Base-by-base conservation (phyloP, 2,797 vertebrate species). In the Botia almorhae region DNA sequence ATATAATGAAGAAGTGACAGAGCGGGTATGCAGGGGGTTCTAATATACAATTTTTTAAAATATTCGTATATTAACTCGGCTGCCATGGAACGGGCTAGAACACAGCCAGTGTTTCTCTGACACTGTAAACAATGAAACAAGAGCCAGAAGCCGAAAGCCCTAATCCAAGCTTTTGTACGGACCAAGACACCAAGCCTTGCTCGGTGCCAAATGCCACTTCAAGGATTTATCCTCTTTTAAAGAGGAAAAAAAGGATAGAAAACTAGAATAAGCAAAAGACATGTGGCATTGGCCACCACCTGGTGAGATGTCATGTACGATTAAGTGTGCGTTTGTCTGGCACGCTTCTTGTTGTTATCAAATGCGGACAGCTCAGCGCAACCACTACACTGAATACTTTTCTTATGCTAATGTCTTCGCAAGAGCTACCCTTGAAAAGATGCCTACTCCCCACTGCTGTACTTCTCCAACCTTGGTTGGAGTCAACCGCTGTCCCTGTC, bases 1-100 rank as follows among this genome's bases (percentile, higher is more conserved):
- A 81, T 85, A 85, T 86, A 87, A 87, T 86, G 86, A 87, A 84
- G 83, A 75, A 84, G 85, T 86, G 86, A 87, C 86, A 86, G 78
- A 84, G 79, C 50, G 84, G 81, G 80, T 64, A 81, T 85, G 72
- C 80, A 81, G 68, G 71, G 77, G 72, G 33, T 60, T 80, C 79
- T 78, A 82, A 87, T 87, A 82, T 83, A 82, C 85, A 85, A 85
- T 72, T 46, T 85, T 85, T 85, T 75, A 72, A 87, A 82, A 85
- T 83, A 85, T 87, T 83, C 69, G 46, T 67, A 68, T 69, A 67
- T 84, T 81, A 84, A 69, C 71, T 51, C 17, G 43, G 79, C 74
- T 51, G 19, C 63, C 21, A 55, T 50, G 33, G 29, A 21, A 64
- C 13, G 61, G 53, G 17, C 29, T 58, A 51, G 61, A 39, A 26